Evolutionary conservation across 2,113 vertebrate species (phyloP).

Genomic region (Poicephalus meyeri): DNA sequence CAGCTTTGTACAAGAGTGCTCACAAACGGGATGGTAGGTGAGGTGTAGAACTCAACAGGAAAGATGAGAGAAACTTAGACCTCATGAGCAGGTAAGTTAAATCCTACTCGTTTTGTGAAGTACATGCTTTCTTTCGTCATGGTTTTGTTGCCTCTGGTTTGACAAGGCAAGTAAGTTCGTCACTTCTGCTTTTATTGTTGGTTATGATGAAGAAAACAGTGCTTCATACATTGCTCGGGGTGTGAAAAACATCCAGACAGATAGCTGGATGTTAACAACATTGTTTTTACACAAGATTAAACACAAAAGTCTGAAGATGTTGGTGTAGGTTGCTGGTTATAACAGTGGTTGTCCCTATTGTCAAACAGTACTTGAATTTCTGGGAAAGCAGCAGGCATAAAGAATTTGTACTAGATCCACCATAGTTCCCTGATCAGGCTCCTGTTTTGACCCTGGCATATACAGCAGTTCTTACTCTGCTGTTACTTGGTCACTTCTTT

Average conservation of each 20-base stretch:
- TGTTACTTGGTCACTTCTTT: not conserved
- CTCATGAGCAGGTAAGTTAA: not conserved
- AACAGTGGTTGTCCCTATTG: not conserved
- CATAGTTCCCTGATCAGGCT: accelerated
- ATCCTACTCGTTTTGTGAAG: not conserved
- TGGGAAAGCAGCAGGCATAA: not conserved
- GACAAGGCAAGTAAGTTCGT: not conserved
- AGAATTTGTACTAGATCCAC: not conserved
- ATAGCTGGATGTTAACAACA: not conserved
- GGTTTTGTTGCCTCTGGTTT: not conserved
- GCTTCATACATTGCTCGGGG: not conserved
- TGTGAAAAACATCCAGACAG: not conserved
- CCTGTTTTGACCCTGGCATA: not conserved
- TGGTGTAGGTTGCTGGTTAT: not conserved
- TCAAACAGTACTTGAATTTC: not conserved
- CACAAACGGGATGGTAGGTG: accelerated
- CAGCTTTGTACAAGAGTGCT: not conserved
- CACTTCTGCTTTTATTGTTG: not conserved
- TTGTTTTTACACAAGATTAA: not conserved
- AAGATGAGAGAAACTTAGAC: not conserved
- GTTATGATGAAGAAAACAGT: not conserved
- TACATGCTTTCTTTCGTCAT: not conserved
- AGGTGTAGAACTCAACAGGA: not conserved
- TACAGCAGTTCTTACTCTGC: accelerated
- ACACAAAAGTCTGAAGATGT: not conserved